A percentile compares a stretch with the other conserved stretches of the same genome.
Conservation (phyloP, 1,140 invertebrate species). For the Pteromalus puparum region DNA sequence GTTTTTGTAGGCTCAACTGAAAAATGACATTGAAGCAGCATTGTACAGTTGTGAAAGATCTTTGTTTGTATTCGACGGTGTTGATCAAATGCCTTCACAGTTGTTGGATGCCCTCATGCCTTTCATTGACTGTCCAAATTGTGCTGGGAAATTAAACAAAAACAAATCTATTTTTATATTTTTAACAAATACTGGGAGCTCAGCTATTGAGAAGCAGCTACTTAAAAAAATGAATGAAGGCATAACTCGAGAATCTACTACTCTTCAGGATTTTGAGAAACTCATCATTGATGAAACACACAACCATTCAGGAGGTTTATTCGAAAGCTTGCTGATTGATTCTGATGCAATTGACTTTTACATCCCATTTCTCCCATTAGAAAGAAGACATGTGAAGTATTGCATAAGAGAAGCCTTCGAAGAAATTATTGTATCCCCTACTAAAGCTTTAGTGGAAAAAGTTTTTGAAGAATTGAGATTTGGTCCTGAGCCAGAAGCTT, state of each 20-base stretch:
- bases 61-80: constrained; percentile 97
- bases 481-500: constrained; percentile 72
- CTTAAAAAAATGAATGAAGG: constrained; percentile 81
- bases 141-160: constrained; percentile 65
- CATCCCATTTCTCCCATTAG: constrained; percentile 94
- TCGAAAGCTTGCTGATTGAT: constrained; percentile 85
- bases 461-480: constrained; percentile 71
- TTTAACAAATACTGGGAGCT: constrained; percentile 90
- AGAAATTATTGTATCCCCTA: constrained; percentile 69
- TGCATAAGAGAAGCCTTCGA: constrained; percentile 82
- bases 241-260: constrained; percentile 79
- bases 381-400: constrained; percentile 86
- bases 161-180: constrained; percentile 92
- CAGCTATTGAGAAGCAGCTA: constrained; percentile 80
- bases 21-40: constrained; percentile 77
- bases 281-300: constrained; percentile 84
- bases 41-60: constrained; percentile 84
- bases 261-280: constrained; percentile 85
- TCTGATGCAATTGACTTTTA: constrained; percentile 93
- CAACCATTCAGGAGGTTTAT: constrained; percentile 86
- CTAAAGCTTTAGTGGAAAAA: constrained; percentile 73
- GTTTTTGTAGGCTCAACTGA: constrained; percentile 76
- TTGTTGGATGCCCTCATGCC: constrained; percentile 92
- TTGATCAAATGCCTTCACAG: constrained; percentile 92
- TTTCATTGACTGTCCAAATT: constrained; percentile 84